Evolutionary conservation across 2,113 vertebrate genomes (phyloP), one percentile per base, ranked within the genome.

Genomic region (Aviceda subcristata): DNA sequence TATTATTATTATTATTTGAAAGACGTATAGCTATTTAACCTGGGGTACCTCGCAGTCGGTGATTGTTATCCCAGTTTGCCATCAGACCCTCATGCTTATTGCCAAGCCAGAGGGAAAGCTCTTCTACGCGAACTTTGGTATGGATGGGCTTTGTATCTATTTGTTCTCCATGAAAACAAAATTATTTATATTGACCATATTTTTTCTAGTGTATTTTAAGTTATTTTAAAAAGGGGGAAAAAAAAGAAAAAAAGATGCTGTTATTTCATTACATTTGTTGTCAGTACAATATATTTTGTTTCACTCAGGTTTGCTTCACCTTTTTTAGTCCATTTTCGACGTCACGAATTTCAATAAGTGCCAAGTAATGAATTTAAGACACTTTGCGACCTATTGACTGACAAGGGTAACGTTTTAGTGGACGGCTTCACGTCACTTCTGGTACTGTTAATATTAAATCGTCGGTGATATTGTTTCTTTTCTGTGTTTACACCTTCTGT

Each of bases 161-260:
- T 98, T 98, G 98, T 98, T 98, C 98, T 98, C 98, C 98, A 98
- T 98, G 98, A 98, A 98, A 98, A 98, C 98, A 95, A 98, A 97
- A 97, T 98, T 98, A 98, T 98, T 98, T 98, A 98, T 98, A 98
- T 98, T 98, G 98, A 98, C 97, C 98, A 98, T 98, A 98, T 98
- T 98, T 98, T 98, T 98, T 98, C 98, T 98, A 98, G 98, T 98
- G 98, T 98, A 98, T 98, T 98, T 98, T 98, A 98, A 98, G 98
- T 98, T 98, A 98, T 98, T 98, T 97, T 21, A 97, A 97, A 96
- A 97, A 83, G 24, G 51, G 26, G 51, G 3, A 59, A 67, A 86
- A 57, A 51, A 79, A 81, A 85, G 30, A 17, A 48, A 48, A 86
- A 76, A 76, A 92, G 81, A 98, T 84, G 97, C 94, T 98, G 98